Base-by-base conservation (phyloP, 2,888 invertebrate species). In the Scotopteryx bipunctaria region DNA sequence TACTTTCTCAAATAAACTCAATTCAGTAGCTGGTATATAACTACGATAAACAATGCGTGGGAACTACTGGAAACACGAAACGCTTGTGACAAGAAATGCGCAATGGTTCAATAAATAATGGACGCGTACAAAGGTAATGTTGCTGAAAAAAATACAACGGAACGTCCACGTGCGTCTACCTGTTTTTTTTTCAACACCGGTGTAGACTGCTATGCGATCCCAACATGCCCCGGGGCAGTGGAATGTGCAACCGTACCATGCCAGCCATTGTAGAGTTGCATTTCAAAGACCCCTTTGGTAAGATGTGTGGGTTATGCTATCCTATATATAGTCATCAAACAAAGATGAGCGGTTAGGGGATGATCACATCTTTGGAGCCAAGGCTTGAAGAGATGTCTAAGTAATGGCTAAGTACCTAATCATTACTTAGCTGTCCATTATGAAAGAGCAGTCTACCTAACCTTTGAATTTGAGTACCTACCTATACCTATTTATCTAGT, bases 141-240 rank as follows among this genome's bases (percentile, higher is more conserved):
- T 61, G 57, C 55, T 42, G 54, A 17, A 27, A 41, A 57, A 63
- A 63, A 58, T 58, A 57, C 47, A 58, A 54, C 43, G 60, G 47
- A 47, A 37, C 37, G 47, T 23, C 61, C 66, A 66, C 69, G 69
- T 69, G 63, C 55, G 57, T 56, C 52, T 47, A 61, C 61, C 62
- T 59, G 67, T 55, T 63, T 64, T 62, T 68, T 42, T 32, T 13
- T 13, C 15, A 17, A 13, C 29, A 19, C 6, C 16, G 27, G 15
- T 25, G 13, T 32, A 1, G 17, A 13, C 31, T 6, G 23, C 11
- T 13, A 31, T 14, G 31, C 32, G 15, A 32, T 21, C 23, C 14
- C 23, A 13, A 37, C 17, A 8, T 29, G 13, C 40, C 40, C 16
- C 11, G n/a, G 15, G 15, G 25, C 4, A 14, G n/a, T 23, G 38